Base-by-base conservation (phyloP, 2,113 vertebrate genomes). In the Cinclus mexicanus region DNA sequence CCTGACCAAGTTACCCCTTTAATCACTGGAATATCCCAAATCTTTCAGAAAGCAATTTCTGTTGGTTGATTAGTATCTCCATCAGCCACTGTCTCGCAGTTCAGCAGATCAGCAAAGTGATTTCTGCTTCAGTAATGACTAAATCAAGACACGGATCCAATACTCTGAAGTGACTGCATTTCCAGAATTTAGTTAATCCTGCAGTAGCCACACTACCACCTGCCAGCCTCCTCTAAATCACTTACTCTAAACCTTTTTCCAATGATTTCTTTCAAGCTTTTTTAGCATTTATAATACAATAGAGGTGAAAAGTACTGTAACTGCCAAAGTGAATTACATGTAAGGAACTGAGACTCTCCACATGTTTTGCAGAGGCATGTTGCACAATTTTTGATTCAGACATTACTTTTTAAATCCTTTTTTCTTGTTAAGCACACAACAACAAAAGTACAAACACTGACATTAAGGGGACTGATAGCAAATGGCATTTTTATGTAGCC, bases 221-320 rank as follows among this genome's bases (percentile, higher is more conserved):
- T 91, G 88, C 68, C 92, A 97, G 92, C 56, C 41, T 87, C 81
- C 69, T 60, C 88, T 93, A 92, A 95, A 94, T 94, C 80, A 96
- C 72, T 94, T 96, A 65, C 74, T 88, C 35, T 76, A 93, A 91
- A 97, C 72, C 39, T 84, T 90, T 92, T 96, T 69, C 79, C 87
- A 96, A 59, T 79, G 72, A 89, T 90, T 96, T 44, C 33, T 89
- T 94, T 94, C 72, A 90, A 86, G 69, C 24, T 89, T 90, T 93
- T 93, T 94, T 85, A 64, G 83, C 25, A n/a, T 89, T 97, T 93
- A 78, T 74, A 93, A 88, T 93, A 94, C 72, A 95, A 96, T 92
- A 95, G 91, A 95, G 87, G 33, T 65, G 59, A 28, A 65, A 95
- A 91, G 57, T 61, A 87, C 42, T 21, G 37, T 70, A 56, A 72